These are phyloP conservation scores for Melitaea athalia DNA, from an alignment of 2,888 invertebrate genomes.

Conservation along the genomic window DNA sequence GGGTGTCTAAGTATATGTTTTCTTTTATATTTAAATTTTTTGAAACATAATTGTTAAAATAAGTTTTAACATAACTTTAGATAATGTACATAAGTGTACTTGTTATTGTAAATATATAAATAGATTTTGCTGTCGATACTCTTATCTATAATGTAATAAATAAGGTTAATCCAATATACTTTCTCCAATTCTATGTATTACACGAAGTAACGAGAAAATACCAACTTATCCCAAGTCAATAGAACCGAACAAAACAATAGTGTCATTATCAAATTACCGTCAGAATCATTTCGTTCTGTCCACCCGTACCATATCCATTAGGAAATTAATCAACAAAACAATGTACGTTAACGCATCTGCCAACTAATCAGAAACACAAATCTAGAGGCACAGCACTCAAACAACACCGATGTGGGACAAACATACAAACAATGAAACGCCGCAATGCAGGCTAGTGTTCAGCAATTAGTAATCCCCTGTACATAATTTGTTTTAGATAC, in stretches of 20 bases:
- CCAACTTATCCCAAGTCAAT: not conserved
- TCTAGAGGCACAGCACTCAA: constrained; percentile 25
- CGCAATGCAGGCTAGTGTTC: constrained; percentile 35
- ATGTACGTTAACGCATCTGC: constrained; percentile 31
- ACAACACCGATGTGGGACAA: constrained; percentile 36
- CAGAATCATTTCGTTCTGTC: constrained; percentile 15
- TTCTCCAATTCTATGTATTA: not conserved
- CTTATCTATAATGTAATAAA: too few relatives aligned
- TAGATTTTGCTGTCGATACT: too few relatives aligned
- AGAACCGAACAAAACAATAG: constrained; percentile 12
- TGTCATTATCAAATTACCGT: constrained; percentile 11
- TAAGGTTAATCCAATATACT: too few relatives aligned
- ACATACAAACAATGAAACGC: constrained; percentile 38
- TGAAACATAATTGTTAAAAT: too few relatives aligned
- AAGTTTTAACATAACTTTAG: too few relatives aligned
- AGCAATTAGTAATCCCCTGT: constrained; percentile 36
- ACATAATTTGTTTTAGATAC: constrained; percentile 32
- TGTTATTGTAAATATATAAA: too few relatives aligned
- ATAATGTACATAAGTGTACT: too few relatives aligned
- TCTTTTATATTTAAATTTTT: too few relatives aligned
- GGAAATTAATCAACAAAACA: constrained; percentile 38
- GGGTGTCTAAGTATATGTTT: too few relatives aligned
- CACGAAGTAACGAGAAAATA: not conserved
- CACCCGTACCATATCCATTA: constrained; percentile 27
- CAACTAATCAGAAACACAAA: constrained; percentile 36